A percentile compares a stretch with the other conserved stretches of the same genome.
phyloP scores from a whole-genome alignment of 2,113 vertebrate species.

The Fukomys damarensis region DNA sequence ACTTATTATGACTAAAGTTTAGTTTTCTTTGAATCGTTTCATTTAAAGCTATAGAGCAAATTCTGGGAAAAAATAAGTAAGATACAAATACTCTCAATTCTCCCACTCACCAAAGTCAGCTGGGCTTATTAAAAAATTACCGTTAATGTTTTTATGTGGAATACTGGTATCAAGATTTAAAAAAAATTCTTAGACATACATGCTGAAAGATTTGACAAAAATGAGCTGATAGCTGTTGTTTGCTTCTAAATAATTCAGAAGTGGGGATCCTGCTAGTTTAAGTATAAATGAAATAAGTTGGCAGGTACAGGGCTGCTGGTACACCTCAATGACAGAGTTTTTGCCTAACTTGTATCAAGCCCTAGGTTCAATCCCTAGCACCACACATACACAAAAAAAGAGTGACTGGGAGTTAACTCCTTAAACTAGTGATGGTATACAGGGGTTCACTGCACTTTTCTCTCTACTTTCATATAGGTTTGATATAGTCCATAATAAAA shows the following conservation, averaged over 20 bases:
- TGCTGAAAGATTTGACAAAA: neutral
- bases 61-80: neutral
- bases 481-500: constrained; percentile 40
- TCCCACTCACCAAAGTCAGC: constrained; percentile 6
- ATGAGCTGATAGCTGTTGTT: neutral
- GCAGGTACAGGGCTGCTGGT: neutral
- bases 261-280: neutral
- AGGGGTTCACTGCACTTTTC: neutral
- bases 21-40: constrained; percentile 85
- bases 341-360: neutral
- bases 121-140: neutral
- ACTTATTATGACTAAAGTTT: constrained; percentile 83
- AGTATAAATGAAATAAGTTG: constrained; percentile 15
- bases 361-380: neutral
- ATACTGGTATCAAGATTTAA: neutral
- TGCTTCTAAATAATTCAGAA: constrained; percentile 60
- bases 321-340: neutral
- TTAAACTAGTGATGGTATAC: neutral
- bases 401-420: neutral
- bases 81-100: constrained; percentile 56
- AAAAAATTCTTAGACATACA: neutral
- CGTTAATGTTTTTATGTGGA: neutral
- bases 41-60: constrained; percentile 80
- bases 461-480: neutral
- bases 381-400: neutral